A percentile compares a stretch with the other conserved stretches of the same genome.
Conservation (phyloP, 1,140 invertebrate genomes). For the Dryas iulia region DNA sequence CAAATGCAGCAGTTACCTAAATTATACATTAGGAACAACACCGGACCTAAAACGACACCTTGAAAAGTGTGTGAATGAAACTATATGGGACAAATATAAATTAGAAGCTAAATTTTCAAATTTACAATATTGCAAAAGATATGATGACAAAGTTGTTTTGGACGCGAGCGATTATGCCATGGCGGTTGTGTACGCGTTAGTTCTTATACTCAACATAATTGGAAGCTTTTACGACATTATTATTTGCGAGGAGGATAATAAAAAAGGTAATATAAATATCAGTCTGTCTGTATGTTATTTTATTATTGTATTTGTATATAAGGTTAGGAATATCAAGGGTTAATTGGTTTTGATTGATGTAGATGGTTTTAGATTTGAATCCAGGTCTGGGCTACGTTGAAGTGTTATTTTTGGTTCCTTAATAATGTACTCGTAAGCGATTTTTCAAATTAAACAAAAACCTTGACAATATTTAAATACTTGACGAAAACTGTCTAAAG, state of each 20-base stretch:
- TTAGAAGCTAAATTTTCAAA: constrained; percentile 37
- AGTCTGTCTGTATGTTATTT: background rate
- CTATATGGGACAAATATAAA: constrained; percentile 36
- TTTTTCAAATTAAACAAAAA: too few relatives aligned
- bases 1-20: constrained; percentile 40
- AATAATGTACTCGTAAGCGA: too few relatives aligned
- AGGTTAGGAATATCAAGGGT: too few relatives aligned
- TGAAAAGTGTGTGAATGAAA: constrained; percentile 41
- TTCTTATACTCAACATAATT: constrained; percentile 36
- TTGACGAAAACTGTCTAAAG: too few relatives aligned
- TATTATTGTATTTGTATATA: background rate
- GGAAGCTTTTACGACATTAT: constrained; percentile 47
- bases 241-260: constrained; percentile 35
- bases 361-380: background rate
- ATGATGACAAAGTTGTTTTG: constrained; percentile 26
- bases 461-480: too few relatives aligned
- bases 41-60: constrained; percentile 27
- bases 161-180: constrained; percentile 37
- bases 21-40: constrained; percentile 33
- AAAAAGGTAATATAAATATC: constrained; percentile 45
- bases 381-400: background rate
- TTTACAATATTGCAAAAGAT: constrained; percentile 38
- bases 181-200: constrained; percentile 32
- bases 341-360: background rate
- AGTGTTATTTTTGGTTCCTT: too few relatives aligned